Evolutionary conservation across 2,797 vertebrate genomes (phyloP), one percentile per base, ranked within the genome.

Genomic region (Leptoclinus maculatus): DNA sequence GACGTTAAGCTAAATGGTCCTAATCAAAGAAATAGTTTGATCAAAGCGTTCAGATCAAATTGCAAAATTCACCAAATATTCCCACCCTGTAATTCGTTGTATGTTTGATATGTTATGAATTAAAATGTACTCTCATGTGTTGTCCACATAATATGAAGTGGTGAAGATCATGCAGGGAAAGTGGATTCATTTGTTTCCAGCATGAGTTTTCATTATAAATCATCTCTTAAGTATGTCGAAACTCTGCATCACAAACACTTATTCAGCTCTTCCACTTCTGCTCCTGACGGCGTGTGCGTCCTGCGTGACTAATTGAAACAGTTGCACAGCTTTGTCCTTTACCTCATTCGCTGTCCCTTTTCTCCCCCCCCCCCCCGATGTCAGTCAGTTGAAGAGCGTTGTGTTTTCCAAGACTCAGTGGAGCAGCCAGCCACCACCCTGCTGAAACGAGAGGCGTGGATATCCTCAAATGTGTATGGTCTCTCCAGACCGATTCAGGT

Each of bases 401-500:
- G 95, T 63, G 63, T 94, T 83, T 96, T 95, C 80, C 83, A 17
- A 84, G 91, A 92, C 79, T 92, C 92, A 0, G 74, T 0, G 8
- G 94, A 94, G 64, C 91, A 91, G 66, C 88, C 92, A 0, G 70
- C 81, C 16, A 84, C 84, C 73, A 95, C 95, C 39, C 89, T 67
- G 14, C 70, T 95, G 25, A 93, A 82, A 68, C 92, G 95, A 14
- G 94, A 96, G 67, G 95, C 94, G 0, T 95, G 95, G 95, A 93
- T 96, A 72, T 92, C 92, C 25, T 96, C 95, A 4, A 82, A 85
- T 25, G 87, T 96, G 62, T 96, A 93, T 17, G 95, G 95, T 29
- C 93, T 95, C 84, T 95, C 95, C 70, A 89, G 93, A 85, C 93
- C 95, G 10, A 95, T 96, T 73, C 95, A 96, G 94, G 95, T 95